Base-by-base conservation (phyloP, 2,113 vertebrate genomes). In the Lasiurus cinereus region DNA sequence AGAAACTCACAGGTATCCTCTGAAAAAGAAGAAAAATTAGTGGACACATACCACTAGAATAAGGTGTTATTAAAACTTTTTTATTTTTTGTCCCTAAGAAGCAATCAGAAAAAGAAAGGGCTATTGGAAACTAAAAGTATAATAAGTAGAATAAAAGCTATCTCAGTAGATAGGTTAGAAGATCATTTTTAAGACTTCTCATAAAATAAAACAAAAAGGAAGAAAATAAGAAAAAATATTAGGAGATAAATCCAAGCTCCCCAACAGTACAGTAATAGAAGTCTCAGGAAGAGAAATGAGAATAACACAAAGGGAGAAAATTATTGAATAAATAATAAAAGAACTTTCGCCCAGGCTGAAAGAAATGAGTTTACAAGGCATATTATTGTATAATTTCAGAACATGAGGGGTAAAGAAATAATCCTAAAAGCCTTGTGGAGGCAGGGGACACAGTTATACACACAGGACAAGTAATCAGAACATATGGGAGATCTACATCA, bases 71-170 rank as follows among this genome's bases (percentile, higher is more conserved):
- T 72, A 21, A 27, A 85, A 46, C 46, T 18, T 18, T n/a, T 18
- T 31, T 50, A 67, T 67, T 19, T 50, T 48, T 39, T 39, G 39
- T 39, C 39, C 46, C 7, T 62, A 76, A 62, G 29, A 72, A 79
- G 43, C 4, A 76, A 62, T 90, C 67, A 77, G 33, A 76, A 13
- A 86, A 52, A 87, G 21, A 77, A 94, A 50, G 12, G 4, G 5
- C 15, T 83, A 78, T 78, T 54, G 10, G 36, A 94, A 88, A 48
- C 73, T 82, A 69, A 56, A 76, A 70, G 22, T 62, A 96, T 66
- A 78, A 93, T 64, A 70, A 69, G 16, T 6, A n/a, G 43, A 82
- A 87, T 50, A 7, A 52, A 93, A 70, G 76, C 7, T 46, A 93
- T 79, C 36, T 82, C 50, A 70, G 62, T 18, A 69, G 22, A 77